Percentiles rank a stretch among this genome's conserved stretches.
phyloP scores from a whole-genome alignment of 2,888 invertebrate genomes.

The Mimumesa dahlbomi region DNA sequence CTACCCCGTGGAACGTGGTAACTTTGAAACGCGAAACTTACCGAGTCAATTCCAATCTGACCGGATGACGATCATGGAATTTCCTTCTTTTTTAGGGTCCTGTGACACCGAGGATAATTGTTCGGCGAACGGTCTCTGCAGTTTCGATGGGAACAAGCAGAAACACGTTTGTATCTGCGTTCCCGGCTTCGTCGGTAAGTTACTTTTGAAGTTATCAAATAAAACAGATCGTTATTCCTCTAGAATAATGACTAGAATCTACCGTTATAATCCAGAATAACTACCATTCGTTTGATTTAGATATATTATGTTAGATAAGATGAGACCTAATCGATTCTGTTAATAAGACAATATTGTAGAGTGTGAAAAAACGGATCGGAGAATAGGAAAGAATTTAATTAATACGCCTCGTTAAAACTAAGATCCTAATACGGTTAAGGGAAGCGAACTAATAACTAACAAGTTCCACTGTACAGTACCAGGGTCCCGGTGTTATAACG shows the following conservation, averaged over 20 bases:
- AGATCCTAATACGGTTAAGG: conserved; percentile 15
- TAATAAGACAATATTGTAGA: too few relatives aligned
- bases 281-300: too few relatives aligned
- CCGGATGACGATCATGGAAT: not conserved
- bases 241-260: too few relatives aligned
- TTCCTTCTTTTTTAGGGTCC: conserved; percentile 61
- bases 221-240: too few relatives aligned
- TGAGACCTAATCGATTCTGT: too few relatives aligned
- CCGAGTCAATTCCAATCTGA: too few relatives aligned
- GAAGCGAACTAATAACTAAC: conserved; percentile 28
- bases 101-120: conserved; percentile 84
- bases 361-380: too few relatives aligned
- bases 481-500: not conserved
- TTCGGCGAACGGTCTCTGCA: conserved; percentile 82
- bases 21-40: too few relatives aligned
- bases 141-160: conserved; percentile 74
- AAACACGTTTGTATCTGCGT: conserved; percentile 81
- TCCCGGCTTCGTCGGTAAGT: conserved; percentile 82
- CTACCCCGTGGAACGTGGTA: conserved; percentile 66
- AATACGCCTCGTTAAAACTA: conserved; percentile 1
- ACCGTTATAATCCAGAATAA: too few relatives aligned
- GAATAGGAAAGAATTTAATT: conserved; percentile 24
- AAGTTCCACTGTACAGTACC: conserved; percentile 14
- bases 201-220: not conserved
- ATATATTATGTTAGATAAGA: too few relatives aligned